Evolutionary conservation across 2,797 vertebrate genomes (phyloP).

Genomic region (Glyptemys insculpta): DNA sequence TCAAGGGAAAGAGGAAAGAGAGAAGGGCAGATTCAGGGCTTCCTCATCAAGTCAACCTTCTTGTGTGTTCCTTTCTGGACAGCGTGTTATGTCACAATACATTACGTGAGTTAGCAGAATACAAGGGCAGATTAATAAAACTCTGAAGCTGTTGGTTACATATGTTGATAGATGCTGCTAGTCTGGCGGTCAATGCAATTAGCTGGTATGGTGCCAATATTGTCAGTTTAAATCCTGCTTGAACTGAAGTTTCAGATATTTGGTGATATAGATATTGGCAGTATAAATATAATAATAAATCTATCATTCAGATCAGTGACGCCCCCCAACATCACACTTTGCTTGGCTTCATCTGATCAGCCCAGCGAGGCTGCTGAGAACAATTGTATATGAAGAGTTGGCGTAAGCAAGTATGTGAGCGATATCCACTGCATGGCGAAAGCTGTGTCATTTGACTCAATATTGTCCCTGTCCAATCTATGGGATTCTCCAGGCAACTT

Average conservation of each 20-base stretch:
- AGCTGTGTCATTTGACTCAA: background rate
- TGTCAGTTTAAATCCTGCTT: background rate
- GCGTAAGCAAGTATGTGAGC: background rate
- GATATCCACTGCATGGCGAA: background rate
- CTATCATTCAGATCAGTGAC: background rate
- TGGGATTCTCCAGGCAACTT: background rate
- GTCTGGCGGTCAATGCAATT: background rate
- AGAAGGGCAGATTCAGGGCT: background rate
- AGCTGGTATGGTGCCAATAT: fast-evolving
- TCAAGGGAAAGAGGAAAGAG: background rate
- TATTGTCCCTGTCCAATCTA: background rate
- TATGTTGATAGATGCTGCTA: background rate
- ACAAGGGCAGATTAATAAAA: background rate
- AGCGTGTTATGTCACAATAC: background rate
- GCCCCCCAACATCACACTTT: background rate
- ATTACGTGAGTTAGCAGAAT: background rate
- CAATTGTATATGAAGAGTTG: background rate
- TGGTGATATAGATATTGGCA: background rate
- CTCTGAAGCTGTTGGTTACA: background rate
- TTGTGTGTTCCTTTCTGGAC: background rate
- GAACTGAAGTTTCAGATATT: background rate
- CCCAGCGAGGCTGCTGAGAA: background rate
- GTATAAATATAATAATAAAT: background rate
- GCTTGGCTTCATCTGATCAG: background rate
- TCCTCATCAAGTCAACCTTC: background rate